Conservation (phyloP, 1,140 invertebrate genomes). For the Neoseiulus cucumeris region DNA sequence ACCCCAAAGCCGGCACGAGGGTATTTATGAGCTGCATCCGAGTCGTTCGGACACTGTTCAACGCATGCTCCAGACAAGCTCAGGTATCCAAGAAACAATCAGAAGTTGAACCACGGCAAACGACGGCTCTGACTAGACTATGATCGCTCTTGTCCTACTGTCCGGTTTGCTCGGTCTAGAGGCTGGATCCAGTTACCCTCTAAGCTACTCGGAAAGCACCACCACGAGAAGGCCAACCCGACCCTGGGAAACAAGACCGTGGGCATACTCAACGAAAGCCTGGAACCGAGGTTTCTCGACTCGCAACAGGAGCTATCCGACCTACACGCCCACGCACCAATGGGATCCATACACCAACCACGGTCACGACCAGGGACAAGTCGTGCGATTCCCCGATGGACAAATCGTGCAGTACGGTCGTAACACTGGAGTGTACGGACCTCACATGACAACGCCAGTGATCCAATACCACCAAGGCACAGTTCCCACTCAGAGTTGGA, state of each 20-base stretch:
- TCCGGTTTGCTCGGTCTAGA: too few species aligned
- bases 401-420: not conserved
- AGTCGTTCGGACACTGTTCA: too few species aligned
- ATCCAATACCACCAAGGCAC: not conserved
- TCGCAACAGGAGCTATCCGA: constrained; percentile 5
- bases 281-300: constrained; percentile 3
- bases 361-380: not conserved
- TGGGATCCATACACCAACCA: constrained; percentile 7
- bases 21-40: too few species aligned
- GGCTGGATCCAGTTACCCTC: too few species aligned
- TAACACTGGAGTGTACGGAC: not conserved
- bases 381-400: not conserved
- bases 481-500: not conserved
- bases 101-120: too few species aligned
- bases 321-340: not conserved
- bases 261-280: not conserved
- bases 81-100: too few species aligned
- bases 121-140: too few species aligned
- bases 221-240: not conserved
- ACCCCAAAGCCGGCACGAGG: too few species aligned
- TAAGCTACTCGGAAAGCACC: too few species aligned
- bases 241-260: not conserved
- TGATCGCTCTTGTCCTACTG: too few species aligned
- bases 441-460: not conserved
- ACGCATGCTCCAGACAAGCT: too few species aligned